A percentile compares a stretch with the other conserved stretches of the same genome.
These are phyloP conservation scores for Epizoanthus scotinus DNA, from an alignment of 92 coral and sea anemone species.

Conservation along the genomic window DNA sequence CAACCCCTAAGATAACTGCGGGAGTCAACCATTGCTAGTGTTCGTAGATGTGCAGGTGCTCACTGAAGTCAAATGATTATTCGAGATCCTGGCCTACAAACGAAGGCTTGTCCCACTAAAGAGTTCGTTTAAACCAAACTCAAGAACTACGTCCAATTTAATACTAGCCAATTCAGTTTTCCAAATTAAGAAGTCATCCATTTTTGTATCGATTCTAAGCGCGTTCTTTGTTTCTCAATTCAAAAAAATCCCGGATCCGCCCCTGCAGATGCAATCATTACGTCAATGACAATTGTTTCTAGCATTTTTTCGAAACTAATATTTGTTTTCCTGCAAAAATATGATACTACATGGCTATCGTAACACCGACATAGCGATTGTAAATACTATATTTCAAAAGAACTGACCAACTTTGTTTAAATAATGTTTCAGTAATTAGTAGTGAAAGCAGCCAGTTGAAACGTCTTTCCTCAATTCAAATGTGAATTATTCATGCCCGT, in stretches of 20 bases:
- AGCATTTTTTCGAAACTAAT: background rate
- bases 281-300: background rate
- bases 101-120: conserved; percentile 12
- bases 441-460: background rate
- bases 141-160: background rate
- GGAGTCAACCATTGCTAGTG: no score
- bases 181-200: background rate
- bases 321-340: conserved; percentile 23
- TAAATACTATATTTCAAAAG: conserved; percentile 5
- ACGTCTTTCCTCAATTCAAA: conserved; percentile 9
- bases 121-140: background rate
- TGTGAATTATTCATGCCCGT: background rate
- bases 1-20: no score
- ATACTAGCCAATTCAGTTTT: background rate
- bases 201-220: conserved; percentile 8
- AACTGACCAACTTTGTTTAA: conserved; percentile 26
- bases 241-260: no score
- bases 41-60: conserved; percentile 5
- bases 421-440: conserved; percentile 4
- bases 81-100: background rate
- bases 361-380: conserved; percentile 15
- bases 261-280: conserved; percentile 7
- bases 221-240: background rate
- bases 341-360: background rate
- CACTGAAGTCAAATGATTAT: background rate